These are phyloP conservation scores for Lysandra coridon DNA, from an alignment of 2,888 invertebrate species.

Conservation along the genomic window DNA sequence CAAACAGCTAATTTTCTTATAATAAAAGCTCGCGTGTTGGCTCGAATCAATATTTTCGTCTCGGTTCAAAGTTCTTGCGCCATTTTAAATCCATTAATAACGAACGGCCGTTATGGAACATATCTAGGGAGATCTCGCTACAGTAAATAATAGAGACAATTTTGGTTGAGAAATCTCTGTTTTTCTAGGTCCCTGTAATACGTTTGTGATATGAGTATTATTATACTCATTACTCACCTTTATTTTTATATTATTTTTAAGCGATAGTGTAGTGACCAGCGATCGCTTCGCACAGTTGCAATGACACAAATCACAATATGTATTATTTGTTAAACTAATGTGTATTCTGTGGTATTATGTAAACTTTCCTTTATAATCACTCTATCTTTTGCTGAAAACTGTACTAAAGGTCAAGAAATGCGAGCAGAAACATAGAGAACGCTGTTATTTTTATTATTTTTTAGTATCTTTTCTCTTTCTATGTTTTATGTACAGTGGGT, in stretches of 20 bases:
- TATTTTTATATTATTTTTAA: too few relatives aligned
- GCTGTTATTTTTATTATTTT: background rate
- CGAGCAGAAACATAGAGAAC: too few relatives aligned
- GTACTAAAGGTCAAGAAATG: too few relatives aligned
- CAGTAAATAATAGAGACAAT: background rate
- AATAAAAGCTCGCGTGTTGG: conserved; percentile 66
- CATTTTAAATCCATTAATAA: conserved; percentile 37
- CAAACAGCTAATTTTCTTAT: conserved; percentile 43
- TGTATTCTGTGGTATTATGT: too few relatives aligned
- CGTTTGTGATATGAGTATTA: too few relatives aligned
- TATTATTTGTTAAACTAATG: too few relatives aligned
- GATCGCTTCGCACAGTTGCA: too few relatives aligned
- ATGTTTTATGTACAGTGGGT: background rate
- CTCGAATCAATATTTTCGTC: conserved; percentile 74
- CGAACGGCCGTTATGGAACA: background rate
- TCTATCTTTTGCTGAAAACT: too few relatives aligned
- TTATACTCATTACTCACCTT: too few relatives aligned
- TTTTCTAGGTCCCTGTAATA: background rate
- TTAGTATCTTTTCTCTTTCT: background rate
- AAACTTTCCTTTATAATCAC: too few relatives aligned
- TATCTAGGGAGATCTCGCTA: background rate
- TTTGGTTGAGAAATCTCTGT: background rate
- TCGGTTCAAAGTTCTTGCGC: conserved; percentile 44
- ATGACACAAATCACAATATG: too few relatives aligned
- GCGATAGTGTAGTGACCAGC: too few relatives aligned